Evolutionary conservation across 2,888 invertebrate genomes (phyloP), one percentile per base, ranked within the genome.

Genomic region (Trachelus iudaicus): DNA sequence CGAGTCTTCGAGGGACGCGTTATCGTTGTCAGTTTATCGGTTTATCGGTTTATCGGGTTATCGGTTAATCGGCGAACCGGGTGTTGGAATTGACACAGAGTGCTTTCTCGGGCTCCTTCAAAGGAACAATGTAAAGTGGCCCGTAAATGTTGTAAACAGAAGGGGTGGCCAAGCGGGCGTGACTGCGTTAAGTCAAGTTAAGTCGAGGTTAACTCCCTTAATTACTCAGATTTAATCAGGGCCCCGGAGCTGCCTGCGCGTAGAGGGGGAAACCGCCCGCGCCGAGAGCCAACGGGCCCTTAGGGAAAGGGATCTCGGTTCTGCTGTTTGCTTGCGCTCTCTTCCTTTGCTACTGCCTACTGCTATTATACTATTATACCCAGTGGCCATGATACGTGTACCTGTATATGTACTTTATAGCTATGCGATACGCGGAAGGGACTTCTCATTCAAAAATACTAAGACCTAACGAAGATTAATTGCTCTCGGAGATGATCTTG

Each of bases 141-240:
- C 86, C 87, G 89, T 89, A 89, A 90, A 89, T 85, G 89, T 86
- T 87, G 88, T 85, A 86, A 89, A 88, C 85, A 85, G 86, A 85
- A 88, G 88, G 90, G 90, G 90, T 89, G 90, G 88, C 86, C 89
- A 90, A 90, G 90, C 90, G 90, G 90, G 90, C 90, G 90, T 90
- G 90, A 90, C 90, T 90, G 90, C 89, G 90, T 90, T 90, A 90
- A 90, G 90, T 90, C 89, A 87, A 90, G 90, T 90, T 90, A 89
- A 90, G 89, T 88, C 90, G 89, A 90, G 90, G 90, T 90, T 90
- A 90, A 90, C 89, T 90, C 89, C 90, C 90, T 90, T 90, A 90
- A 90, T 90, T 90, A 90, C 90, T 90, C 89, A 90, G 90, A 90
- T 90, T 90, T 90, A 90, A 90, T 90, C 90, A 89, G 89, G 84